Evolutionary conservation across 35 echinoderm and acorn worm species (phyloP), one percentile per base, ranked within the genome.

Genomic region (Heliocidaris tuberculata): DNA sequence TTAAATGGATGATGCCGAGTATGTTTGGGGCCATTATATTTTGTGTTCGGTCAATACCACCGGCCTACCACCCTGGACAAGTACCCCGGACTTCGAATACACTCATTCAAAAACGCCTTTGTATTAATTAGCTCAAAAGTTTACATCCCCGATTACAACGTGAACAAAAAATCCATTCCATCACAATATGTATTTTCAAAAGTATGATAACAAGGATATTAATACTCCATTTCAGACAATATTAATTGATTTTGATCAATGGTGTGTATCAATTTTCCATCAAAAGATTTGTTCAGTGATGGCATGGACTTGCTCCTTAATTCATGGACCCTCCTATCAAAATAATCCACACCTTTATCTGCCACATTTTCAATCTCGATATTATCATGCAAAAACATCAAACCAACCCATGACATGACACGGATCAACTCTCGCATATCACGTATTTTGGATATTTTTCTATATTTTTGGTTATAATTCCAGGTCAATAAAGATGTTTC

Each of bases 391-490:
- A 56, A 56, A 56, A 56, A 56, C 52, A 56, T n/a, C 52, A 56
- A 78, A n/a, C 65, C 65, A 78, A 19, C 65, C 65, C 19, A 11
- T 27, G 65, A 21, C 27, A 78, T 19, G 65, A 78, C 65, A 78
- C n/a, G 65, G 65, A 78, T 78, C 65, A 78, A 27, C 65, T 78
- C 65, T n/a, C 65, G 27, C 3, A 78, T n/a, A 78, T 19, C 65
- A 78, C 21, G 65, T 78, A 78, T 78, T 78, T 56, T 78, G 7
- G 19, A n/a, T 78, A 78, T n/a, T 78, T 78, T n/a, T n/a, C 65
- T 19, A 78, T 78, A 78, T 78, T 78, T 78, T 78, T 78, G 65
- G 65, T n/a, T 78, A 78, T 78, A 78, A 78, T 78, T 78, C 65
- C 65, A 78, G 65, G 65, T 24, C 65, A 78, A 78, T 78, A 78